phyloP scores from a whole-genome alignment of 2,888 invertebrate species.

The Nycteola revayana region DNA sequence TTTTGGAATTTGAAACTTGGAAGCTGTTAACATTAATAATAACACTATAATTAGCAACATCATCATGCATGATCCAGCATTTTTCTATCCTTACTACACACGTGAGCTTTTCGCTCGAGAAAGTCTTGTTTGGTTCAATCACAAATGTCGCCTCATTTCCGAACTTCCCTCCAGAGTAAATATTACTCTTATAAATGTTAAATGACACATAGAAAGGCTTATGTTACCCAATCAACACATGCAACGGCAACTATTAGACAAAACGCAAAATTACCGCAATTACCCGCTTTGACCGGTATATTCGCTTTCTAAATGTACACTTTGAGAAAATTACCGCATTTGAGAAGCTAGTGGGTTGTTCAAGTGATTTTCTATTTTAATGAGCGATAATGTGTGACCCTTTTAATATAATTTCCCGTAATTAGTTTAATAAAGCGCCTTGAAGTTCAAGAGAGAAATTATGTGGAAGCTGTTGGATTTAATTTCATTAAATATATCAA shows the following conservation, averaged over 20 bases:
- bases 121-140: too few species aligned
- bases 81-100: too few species aligned
- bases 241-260: conserved; percentile 26
- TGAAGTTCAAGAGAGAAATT: too few species aligned
- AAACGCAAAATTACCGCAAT: conserved; percentile 32
- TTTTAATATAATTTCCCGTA: too few species aligned
- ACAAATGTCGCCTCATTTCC: background rate
- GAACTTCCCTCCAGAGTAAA: conserved; percentile 18
- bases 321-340: conserved; percentile 32
- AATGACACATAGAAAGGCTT: conserved; percentile 25
- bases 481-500: too few species aligned
- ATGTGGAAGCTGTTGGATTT: too few species aligned
- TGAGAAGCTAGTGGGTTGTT: conserved; percentile 14
- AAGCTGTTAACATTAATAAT: too few species aligned
- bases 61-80: too few species aligned
- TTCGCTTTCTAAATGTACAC: conserved; percentile 36
- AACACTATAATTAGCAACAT: too few species aligned
- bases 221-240: conserved; percentile 23
- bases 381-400: conserved; percentile 1
- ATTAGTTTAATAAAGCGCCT: too few species aligned
- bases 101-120: too few species aligned
- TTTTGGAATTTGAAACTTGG: too few species aligned
- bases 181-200: conserved; percentile 12
- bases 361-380: conserved; percentile 28
- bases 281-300: conserved; percentile 32